Percentiles rank a stretch among this genome's conserved stretches.
phyloP scores from a whole-genome alignment of 2,113 vertebrate genomes.

The Colinus virginianus region DNA sequence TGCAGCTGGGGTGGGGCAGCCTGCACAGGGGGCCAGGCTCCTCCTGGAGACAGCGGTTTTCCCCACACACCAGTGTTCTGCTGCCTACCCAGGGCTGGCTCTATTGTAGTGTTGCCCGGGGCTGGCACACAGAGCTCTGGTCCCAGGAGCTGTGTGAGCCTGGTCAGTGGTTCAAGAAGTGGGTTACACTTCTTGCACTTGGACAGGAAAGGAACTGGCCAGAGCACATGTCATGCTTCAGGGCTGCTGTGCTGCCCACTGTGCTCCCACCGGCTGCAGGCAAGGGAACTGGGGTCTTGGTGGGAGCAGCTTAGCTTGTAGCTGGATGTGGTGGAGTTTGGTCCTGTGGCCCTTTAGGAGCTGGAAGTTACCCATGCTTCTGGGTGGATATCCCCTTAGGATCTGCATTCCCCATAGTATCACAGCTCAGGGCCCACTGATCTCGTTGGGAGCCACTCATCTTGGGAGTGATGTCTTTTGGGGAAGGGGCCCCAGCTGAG shows the following conservation, averaged over 20 bases:
- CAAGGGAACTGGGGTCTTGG: accelerated
- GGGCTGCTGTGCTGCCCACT: accelerated
- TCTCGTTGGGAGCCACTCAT: too few relatives aligned
- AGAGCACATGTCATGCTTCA: accelerated
- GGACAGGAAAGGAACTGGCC: neutral
- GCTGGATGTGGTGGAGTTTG: neutral
- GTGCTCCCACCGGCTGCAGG: accelerated
- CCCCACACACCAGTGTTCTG: neutral
- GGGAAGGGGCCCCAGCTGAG: accelerated
- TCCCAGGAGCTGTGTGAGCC: constrained; percentile 42
- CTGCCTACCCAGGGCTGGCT: neutral
- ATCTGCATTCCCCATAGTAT: neutral
- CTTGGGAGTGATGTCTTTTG: neutral
- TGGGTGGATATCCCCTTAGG: neutral
- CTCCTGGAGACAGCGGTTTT: neutral
- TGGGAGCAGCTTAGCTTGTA: neutral
- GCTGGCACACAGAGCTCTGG: neutral
- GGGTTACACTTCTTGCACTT: accelerated
- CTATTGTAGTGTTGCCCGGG: neutral
- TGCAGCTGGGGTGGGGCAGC: neutral
- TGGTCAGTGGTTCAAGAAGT: constrained; percentile 68
- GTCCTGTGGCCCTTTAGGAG: neutral
- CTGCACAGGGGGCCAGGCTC: neutral
- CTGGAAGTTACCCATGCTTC: neutral
- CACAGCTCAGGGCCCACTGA: neutral